These are phyloP conservation scores for Poecilia wingei DNA, from an alignment of 2,797 vertebrate species.

Conservation along the genomic window DNA sequence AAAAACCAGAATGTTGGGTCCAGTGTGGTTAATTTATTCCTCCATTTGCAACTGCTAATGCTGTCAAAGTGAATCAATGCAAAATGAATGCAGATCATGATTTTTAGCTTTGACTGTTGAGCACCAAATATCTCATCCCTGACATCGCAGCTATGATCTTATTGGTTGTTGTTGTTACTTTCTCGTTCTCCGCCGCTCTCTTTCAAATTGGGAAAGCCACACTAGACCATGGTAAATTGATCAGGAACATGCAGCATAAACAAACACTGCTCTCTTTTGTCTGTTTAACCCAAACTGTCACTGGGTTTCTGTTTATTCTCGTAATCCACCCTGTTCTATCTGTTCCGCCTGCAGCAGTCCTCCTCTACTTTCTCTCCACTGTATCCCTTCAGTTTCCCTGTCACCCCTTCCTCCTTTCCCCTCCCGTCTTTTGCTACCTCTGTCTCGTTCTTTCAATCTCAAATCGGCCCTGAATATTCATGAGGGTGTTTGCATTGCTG, in stretches of 20 bases:
- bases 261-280: constrained; percentile 18
- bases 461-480: constrained; percentile 59
- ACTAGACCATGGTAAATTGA: constrained; percentile 15
- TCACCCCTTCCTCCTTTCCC: constrained; percentile 42
- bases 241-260: constrained; percentile 20
- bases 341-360: constrained; percentile 41
- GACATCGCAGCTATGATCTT: background rate
- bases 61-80: no score
- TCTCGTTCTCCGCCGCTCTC: background rate
- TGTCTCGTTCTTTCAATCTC: constrained; percentile 36
- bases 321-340: constrained; percentile 57
- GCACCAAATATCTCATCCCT: background rate
- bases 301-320: constrained; percentile 51
- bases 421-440: constrained; percentile 27
- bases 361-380: constrained; percentile 33
- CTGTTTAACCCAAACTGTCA: constrained; percentile 36
- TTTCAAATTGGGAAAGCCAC: background rate
- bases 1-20: background rate
- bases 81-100: background rate
- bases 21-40: background rate
- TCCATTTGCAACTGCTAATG: background rate
- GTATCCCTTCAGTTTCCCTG: constrained; percentile 47
- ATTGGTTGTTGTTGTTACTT: background rate
- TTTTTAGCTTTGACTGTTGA: background rate
- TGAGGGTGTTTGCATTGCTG: constrained; percentile 67